These are phyloP conservation scores for Pheosia tremula DNA, from an alignment of 2,888 invertebrate species.

Conservation along the genomic window DNA sequence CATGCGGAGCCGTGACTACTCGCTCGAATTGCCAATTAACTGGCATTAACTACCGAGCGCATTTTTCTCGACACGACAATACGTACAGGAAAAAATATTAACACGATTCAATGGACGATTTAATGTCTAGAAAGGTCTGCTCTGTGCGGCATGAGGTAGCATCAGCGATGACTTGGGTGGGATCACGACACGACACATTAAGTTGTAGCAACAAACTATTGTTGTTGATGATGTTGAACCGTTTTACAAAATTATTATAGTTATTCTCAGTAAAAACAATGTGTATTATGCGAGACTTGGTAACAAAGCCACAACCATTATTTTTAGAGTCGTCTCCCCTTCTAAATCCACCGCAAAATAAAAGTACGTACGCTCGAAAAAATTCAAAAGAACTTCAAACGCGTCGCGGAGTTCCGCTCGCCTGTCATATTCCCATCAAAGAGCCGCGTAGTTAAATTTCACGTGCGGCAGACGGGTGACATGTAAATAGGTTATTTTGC, in stretches of 20 bases:
- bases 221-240: too few relatives aligned
- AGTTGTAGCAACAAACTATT: too few relatives aligned
- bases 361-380: conserved; percentile 3
- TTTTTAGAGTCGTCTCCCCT: conserved; percentile 1
- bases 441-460: conserved; percentile 4
- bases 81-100: conserved; percentile 29
- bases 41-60: conserved; percentile 51
- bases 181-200: neutral
- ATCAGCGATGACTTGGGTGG: neutral
- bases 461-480: conserved; percentile 3
- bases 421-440: conserved; percentile 19
- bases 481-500: neutral
- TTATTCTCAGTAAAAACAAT: neutral
- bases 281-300: neutral
- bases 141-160: neutral
- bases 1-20: conserved; percentile 47
- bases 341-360: neutral
- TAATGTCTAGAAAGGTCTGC: neutral
- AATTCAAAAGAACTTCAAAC: conserved; percentile 17
- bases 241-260: too few relatives aligned
- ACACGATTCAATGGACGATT: conserved; percentile 1
- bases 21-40: conserved; percentile 59
- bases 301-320: neutral
- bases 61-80: conserved; percentile 43
- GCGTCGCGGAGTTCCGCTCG: conserved; percentile 16